phyloP scores from a whole-genome alignment of 1,140 invertebrate species.

The Sycobia sp. region DNA sequence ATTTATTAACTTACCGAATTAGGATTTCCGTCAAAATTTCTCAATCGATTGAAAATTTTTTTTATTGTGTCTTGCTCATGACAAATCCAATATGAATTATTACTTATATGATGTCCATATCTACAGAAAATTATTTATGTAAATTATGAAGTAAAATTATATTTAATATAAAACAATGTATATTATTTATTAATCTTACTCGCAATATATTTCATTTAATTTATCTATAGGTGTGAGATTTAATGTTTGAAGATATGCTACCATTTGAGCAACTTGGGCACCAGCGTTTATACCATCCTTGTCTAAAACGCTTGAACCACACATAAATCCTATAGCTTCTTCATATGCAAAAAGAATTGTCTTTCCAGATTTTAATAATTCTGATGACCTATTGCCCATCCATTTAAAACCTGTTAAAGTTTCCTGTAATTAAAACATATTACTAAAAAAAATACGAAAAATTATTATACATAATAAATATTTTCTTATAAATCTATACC shows the following conservation, averaged over 20 bases:
- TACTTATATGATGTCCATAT: conserved; percentile 83
- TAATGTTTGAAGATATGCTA: conserved; percentile 73
- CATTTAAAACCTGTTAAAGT: conserved; percentile 99
- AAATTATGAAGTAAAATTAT: conserved; percentile 6
- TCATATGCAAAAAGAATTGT: conserved; percentile 93
- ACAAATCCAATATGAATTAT: conserved; percentile 90
- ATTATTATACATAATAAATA: neutral
- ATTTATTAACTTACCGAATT: conserved; percentile 65
- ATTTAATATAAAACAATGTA: neutral
- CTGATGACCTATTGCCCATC: conserved; percentile 91
- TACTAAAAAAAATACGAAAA: no score
- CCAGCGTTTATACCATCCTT: conserved; percentile 95
- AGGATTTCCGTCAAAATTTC: conserved; percentile 72
- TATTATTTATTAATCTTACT: conserved; percentile 56
- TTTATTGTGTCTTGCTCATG: conserved; percentile 74
- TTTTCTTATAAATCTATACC: conserved; percentile 52
- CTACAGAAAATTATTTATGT: conserved; percentile 50
- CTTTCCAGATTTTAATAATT: conserved; percentile 74
- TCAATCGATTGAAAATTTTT: conserved; percentile 81
- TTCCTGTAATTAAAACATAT: conserved; percentile 65
- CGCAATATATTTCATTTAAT: conserved; percentile 79
- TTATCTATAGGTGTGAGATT: conserved; percentile 74
- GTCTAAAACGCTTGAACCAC: conserved; percentile 82
- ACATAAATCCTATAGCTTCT: conserved; percentile 96
- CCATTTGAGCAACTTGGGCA: conserved; percentile 78